Evolutionary conservation across 1,140 invertebrate species (phyloP).

Genomic region (Globodera ellingtonae): DNA sequence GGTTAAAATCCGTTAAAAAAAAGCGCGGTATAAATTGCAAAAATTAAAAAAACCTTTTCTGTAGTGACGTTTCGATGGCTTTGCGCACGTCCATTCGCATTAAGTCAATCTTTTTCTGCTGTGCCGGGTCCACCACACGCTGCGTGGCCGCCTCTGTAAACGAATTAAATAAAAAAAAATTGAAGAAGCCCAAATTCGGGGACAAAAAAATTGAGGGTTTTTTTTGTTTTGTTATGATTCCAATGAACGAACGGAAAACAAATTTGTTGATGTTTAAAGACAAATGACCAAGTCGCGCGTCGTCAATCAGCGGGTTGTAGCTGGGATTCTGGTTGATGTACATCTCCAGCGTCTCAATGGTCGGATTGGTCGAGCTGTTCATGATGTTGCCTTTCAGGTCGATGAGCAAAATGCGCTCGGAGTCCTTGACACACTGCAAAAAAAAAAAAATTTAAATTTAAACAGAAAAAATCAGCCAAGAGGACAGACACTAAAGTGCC

Average conservation of each 20-base stretch:
- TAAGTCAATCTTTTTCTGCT: slow-evolving; percentile 16
- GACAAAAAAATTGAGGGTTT: too few relatives aligned
- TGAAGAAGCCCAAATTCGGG: too few relatives aligned
- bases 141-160: slow-evolving; percentile 9
- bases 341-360: slow-evolving; percentile 18
- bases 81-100: slow-evolving; percentile 23
- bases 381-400: slow-evolving; percentile 18
- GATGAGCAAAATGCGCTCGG: slow-evolving; percentile 23
- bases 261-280: not conserved
- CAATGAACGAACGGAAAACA: too few relatives aligned
- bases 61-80: slow-evolving; percentile 7
- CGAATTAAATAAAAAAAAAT: not conserved
- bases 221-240: too few relatives aligned
- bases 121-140: not conserved
- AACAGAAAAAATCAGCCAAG: too few relatives aligned
- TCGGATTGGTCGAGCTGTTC: slow-evolving; percentile 11
- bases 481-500: too few relatives aligned
- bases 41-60: slow-evolving; percentile 12
- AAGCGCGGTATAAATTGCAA: too few relatives aligned
- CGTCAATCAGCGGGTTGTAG: slow-evolving; percentile 20
- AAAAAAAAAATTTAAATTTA: not conserved
- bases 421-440: slow-evolving; percentile 23
- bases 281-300: not conserved
- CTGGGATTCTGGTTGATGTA: slow-evolving; percentile 13
- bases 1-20: too few relatives aligned